These are phyloP conservation scores for Corydoras sp. DNA, from an alignment of 2,113 vertebrate genomes.

Conservation along the genomic window DNA sequence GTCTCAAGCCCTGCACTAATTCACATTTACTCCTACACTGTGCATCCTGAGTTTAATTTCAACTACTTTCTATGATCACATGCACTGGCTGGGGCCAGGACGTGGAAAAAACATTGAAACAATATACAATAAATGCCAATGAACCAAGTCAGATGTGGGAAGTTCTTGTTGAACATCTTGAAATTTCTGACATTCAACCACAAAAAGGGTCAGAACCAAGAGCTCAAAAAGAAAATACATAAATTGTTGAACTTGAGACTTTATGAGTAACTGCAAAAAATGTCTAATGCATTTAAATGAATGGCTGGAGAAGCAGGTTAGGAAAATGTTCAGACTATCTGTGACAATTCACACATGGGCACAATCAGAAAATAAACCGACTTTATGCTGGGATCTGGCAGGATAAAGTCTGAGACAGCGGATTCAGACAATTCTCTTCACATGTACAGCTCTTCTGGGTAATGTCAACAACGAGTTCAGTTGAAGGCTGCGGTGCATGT, in stretches of 20 bases:
- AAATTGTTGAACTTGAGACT: background rate
- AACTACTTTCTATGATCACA: background rate
- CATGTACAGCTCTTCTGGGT: no score
- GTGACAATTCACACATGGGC: no score
- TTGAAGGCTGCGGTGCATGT: no score
- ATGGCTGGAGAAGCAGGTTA: no score
- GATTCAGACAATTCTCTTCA: no score
- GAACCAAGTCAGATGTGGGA: background rate
- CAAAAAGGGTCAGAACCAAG: background rate
- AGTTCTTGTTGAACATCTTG: background rate
- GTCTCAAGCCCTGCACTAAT: background rate
- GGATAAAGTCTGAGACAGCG: no score
- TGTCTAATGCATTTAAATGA: no score
- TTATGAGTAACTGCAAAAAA: background rate
- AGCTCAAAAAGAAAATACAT: background rate
- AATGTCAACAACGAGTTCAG: no score
- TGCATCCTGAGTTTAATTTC: background rate
- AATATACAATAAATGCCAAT: background rate
- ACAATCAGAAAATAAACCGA: no score
- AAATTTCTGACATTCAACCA: background rate
- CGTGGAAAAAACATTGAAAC: background rate
- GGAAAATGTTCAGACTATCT: no score
- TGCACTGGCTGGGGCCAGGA: background rate
- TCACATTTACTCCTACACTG: background rate
- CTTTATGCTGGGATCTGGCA: no score